Base-by-base conservation (phyloP, 2,797 vertebrate genomes). In the Anguilla pacifica region DNA sequence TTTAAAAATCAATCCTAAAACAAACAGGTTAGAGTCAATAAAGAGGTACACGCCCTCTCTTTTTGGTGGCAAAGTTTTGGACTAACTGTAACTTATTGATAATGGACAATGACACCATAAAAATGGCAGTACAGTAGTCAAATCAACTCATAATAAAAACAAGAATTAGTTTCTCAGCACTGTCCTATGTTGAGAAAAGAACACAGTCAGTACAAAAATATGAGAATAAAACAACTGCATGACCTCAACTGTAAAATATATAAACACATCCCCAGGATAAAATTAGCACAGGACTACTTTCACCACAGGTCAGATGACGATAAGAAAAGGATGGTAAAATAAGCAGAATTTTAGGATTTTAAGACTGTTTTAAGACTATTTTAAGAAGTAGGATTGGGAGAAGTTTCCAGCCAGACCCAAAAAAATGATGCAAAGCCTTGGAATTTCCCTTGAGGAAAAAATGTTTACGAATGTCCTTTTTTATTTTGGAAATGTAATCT, bases 391-490 rank as follows among this genome's bases (percentile, higher is more conserved):
- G 55, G 57, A 51, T 35, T 85, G 49, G 28, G 17, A 64, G 70
- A 81, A 43, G 46, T 19, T 72, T 86, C 67, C 67, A 28, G 39
- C 59, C 0, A 61, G 55, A 28, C 46, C 49, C 67, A 77, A 70
- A 46, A 79, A 79, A 83, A 46, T 88, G 81, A 88, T 55, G 86
- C 84, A 81, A 86, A 22, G 25, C 46, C 28, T 87, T 83, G 79
- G 59, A 39, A 83, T 46, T 84, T 86, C 67, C 79, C 43, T 59
- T 19, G 9, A n/a, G 55, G 9, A 85, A 86, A 86, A 77, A 88
- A 86, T 51, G 53, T 39, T 74, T 79, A 84, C 55, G 64, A 86
- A 84, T 59, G n/a, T 70, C 43, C n/a, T 51, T 67, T 70, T 77
- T 72, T 77, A 22, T 86, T 84, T 86, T 86, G 25, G 67, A 89